A percentile compares a stretch with the other conserved stretches of the same genome.
phyloP scores from a whole-genome alignment of 2,113 vertebrate species.

The Phyllostomus discolor region DNA sequence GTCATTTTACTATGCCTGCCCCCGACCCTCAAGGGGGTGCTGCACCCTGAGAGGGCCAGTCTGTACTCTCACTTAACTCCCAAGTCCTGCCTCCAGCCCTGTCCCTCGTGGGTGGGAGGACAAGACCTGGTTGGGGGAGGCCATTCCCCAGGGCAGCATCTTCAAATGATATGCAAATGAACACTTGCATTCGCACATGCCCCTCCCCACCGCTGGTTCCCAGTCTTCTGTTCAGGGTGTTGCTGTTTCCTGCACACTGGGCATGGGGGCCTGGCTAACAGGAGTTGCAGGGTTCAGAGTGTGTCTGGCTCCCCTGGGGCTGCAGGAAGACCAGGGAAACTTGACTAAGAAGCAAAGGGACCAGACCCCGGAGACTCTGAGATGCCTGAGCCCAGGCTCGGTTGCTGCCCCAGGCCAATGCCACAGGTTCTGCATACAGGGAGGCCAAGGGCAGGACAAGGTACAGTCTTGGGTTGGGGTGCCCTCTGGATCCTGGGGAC shows the following conservation, averaged over 20 bases:
- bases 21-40: background rate
- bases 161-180: background rate
- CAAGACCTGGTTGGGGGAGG: background rate
- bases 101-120: background rate
- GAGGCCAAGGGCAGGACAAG: background rate
- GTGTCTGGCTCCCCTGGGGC: background rate
- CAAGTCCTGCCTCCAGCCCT: background rate
- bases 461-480: background rate
- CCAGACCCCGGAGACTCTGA: background rate
- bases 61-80: background rate
- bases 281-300: background rate
- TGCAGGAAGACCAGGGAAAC: background rate
- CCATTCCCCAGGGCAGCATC: background rate
- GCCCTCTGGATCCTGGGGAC: background rate
- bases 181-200: background rate
- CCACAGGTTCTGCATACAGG: background rate
- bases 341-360: background rate
- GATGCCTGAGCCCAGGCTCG: background rate
- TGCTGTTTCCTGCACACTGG: background rate
- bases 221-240: background rate
- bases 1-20: background rate
- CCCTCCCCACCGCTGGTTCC: rapidly evolving
- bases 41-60: background rate
- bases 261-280: background rate
- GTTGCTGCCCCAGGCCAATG: background rate